These are phyloP conservation scores for Dryobates pubescens DNA, from an alignment of 2,797 vertebrate species.

Conservation along the genomic window DNA sequence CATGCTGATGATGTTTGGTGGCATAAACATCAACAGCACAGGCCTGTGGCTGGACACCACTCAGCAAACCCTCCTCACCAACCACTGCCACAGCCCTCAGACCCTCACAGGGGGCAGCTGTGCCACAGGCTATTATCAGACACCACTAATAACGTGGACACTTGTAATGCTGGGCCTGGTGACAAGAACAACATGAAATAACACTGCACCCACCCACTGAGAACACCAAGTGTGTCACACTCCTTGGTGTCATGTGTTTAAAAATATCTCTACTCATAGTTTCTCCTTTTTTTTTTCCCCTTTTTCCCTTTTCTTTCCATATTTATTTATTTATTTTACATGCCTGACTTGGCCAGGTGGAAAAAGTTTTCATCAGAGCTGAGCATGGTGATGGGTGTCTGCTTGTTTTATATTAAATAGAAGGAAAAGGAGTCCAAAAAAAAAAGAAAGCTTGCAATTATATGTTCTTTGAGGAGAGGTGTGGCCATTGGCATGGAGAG, in stretches of 20 bases:
- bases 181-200: slow-evolving; percentile 77
- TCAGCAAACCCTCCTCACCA: neutral
- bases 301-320: neutral
- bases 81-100: neutral
- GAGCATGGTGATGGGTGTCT: slow-evolving; percentile 18
- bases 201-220: slow-evolving; percentile 78
- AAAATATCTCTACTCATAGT: slow-evolving; percentile 70
- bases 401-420: neutral
- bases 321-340: slow-evolving; percentile 38
- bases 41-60: neutral
- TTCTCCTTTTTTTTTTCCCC: neutral
- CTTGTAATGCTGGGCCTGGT: slow-evolving; percentile 74
- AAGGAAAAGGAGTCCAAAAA: neutral
- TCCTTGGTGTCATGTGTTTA: slow-evolving; percentile 77
- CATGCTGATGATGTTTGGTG: rapidly evolving
- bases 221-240: slow-evolving; percentile 78
- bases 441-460: slow-evolving; percentile 40
- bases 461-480: slow-evolving; percentile 68
- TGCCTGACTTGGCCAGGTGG: slow-evolving; percentile 67
- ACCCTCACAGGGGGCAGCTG: neutral
- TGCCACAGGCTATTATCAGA: neutral
- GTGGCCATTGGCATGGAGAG: slow-evolving; percentile 55
- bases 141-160: slow-evolving; percentile 22
- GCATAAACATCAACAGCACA: rapidly evolving
- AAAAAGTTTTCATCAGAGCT: slow-evolving; percentile 67